A percentile compares a stretch with the other conserved stretches of the same genome.
Evolutionary conservation across 1,140 invertebrate genomes (phyloP).

Genomic region (Asobara japonica): DNA sequence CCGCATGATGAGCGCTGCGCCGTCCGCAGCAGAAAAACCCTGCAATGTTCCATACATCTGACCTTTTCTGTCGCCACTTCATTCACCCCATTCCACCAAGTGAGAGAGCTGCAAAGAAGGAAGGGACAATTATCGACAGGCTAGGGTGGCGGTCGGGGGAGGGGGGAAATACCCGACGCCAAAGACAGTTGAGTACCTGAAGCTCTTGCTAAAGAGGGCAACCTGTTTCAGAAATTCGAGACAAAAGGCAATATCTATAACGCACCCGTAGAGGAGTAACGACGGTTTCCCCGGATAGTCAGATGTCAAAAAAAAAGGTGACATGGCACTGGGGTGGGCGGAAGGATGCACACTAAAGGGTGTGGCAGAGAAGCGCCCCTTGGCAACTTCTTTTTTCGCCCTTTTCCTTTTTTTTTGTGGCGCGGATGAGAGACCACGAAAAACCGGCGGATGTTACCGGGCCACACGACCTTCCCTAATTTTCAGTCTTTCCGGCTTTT

Average conservation of each 20-base stretch:
- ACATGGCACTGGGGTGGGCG: conserved; percentile 12
- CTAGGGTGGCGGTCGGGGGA: no score
- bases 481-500: conserved; percentile 15
- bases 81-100: not conserved
- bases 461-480: conserved; percentile 1
- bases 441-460: conserved; percentile 28
- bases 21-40: not conserved
- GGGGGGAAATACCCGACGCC: not conserved
- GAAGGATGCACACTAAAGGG: conserved; percentile 18
- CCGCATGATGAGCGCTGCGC: no score
- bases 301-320: conserved; percentile 5
- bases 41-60: not conserved
- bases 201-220: not conserved
- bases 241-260: not conserved
- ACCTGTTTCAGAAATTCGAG: not conserved
- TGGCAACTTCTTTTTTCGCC: not conserved
- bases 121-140: not conserved
- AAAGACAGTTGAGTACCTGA: not conserved
- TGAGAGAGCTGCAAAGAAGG: not conserved
- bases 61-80: not conserved
- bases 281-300: not conserved
- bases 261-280: not conserved
- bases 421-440: conserved; percentile 31
- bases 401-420: conserved; percentile 12
- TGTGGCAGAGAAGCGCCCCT: conserved; percentile 19